Base-by-base conservation (phyloP, 2,797 vertebrate genomes). In the Diplodus puntazzo region DNA sequence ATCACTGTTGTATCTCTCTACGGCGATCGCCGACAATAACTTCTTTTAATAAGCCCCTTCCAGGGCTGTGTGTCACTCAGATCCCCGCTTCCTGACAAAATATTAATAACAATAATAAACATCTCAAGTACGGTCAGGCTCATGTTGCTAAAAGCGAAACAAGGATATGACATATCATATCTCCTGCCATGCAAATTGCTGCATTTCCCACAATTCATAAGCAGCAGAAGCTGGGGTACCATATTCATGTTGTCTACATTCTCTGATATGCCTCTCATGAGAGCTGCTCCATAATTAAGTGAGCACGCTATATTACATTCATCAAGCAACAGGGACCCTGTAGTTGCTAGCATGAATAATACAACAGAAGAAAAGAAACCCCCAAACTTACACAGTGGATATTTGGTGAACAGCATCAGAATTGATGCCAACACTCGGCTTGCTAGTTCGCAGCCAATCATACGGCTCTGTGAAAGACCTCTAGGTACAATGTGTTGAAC, bases 81-180 rank as follows among this genome's bases (percentile, higher is more conserved):
- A 74, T 71, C 68, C 87, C 73, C 23, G 74, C 88, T 86, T 88
- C 87, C 90, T 87, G 91, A 84, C 91, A 89, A 93, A 92, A 92
- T 85, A 93, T 93, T 90, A 94, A 94, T 91, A 92, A 93, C 84
- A 91, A 90, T 88, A 91, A 89, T 86, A 89, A 92, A 90, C 88
- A 88, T 88, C 88, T 87, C 81, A 79, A 85, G 80, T 73, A 69
- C n/a, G 59, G 65, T 52, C 20, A 30, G 79, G 58, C 73, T 42
- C 17, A 65, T 70, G 81, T 73, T 80, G 73, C 76, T 66, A 80
- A 85, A 87, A 82, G 42, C 0, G 61, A 87, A 90, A 84, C 80
- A 53, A 50, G 66, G 62, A 88, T 66, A 53, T 52, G 72, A 64
- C 75, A 74, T 49, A 69, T 88, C 83, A 77, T 75, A 79, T 85